Evolutionary conservation across 2,113 vertebrate genomes (phyloP).

Genomic region (Clarias macrocephalus): DNA sequence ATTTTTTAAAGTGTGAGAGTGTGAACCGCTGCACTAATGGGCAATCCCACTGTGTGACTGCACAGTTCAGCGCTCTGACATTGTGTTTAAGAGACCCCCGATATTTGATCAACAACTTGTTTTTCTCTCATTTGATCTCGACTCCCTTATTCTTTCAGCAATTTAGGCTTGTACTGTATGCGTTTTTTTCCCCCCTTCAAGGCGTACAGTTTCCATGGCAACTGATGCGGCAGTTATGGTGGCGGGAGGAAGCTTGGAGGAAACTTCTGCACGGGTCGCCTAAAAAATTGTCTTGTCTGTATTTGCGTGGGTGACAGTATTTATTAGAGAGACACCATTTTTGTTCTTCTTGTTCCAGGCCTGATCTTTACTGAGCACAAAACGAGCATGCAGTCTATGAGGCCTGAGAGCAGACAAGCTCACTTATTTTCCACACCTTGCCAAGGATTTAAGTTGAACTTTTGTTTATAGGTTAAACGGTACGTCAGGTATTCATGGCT

Average conservation of each 20-base stretch:
- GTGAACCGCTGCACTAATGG: conserved; percentile 34
- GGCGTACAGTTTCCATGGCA: conserved; percentile 53
- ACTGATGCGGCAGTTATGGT: conserved; percentile 43
- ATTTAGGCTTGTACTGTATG: conserved; percentile 34
- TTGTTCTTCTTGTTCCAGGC: not conserved
- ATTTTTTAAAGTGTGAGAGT: not conserved
- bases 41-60: conserved; percentile 25
- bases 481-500: not conserved
- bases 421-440: not conserved
- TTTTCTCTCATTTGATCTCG: conserved; percentile 45
- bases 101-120: conserved; percentile 45
- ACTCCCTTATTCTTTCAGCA: conserved; percentile 38
- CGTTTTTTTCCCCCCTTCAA: conserved; percentile 5
- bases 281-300: conserved; percentile 30
- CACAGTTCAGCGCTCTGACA: conserved; percentile 35
- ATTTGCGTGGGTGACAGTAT: conserved; percentile 32
- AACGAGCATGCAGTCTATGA: not conserved
- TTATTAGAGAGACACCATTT: conserved; percentile 10
- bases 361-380: not conserved
- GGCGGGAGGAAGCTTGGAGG: conserved; percentile 9
- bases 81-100: conserved; percentile 38
- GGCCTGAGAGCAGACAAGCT: conserved; percentile 3
- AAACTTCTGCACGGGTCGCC: conserved; percentile 33
- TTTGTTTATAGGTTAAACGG: not conserved
- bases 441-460: not conserved